Evolutionary conservation across 53 echinoderm and acorn worm genomes (phyloP).

Genomic region (Echinarachnius parma): DNA sequence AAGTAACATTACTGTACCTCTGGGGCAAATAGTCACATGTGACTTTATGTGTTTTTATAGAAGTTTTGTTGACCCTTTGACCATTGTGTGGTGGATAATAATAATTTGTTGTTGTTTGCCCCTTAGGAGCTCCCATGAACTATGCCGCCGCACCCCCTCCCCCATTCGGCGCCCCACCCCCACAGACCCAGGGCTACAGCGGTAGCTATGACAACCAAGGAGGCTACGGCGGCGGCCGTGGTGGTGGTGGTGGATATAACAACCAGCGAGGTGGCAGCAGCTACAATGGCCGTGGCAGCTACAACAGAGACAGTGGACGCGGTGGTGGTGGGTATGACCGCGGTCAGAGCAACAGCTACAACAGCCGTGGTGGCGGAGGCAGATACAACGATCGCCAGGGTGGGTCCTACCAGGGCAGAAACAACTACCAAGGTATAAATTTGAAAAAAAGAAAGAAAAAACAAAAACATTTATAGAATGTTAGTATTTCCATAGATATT

Average conservation of each 20-base stretch:
- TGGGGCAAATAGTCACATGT: no score
- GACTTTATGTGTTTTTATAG: no score
- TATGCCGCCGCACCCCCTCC: constrained; percentile 25
- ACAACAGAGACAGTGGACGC: constrained; percentile 55
- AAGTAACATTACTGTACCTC: no score
- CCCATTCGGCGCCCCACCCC: constrained; percentile 41
- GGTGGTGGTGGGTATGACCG: constrained; percentile 48
- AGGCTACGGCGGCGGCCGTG: constrained; percentile 49
- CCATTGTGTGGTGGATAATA: no score
- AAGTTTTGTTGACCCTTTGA: no score
- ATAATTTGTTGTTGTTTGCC: no score
- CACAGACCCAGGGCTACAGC: constrained; percentile 51
- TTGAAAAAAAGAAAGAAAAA: no score
- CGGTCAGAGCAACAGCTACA: constrained; percentile 35
- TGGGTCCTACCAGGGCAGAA: constrained; percentile 1
- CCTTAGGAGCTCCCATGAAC: neutral
- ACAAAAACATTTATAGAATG: no score
- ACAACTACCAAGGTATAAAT: neutral
- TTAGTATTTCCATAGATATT: no score
- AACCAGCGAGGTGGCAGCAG: constrained; percentile 65
- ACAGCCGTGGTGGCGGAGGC: constrained; percentile 27
- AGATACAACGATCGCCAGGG: constrained; percentile 29
- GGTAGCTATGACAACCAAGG: constrained; percentile 35
- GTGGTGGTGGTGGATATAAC: constrained; percentile 58
- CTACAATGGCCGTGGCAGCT: constrained; percentile 49